Percentiles rank a stretch among this genome's conserved stretches.
These are phyloP conservation scores for Parotia lawesii DNA, from an alignment of 2,113 vertebrate genomes.

Conservation along the genomic window DNA sequence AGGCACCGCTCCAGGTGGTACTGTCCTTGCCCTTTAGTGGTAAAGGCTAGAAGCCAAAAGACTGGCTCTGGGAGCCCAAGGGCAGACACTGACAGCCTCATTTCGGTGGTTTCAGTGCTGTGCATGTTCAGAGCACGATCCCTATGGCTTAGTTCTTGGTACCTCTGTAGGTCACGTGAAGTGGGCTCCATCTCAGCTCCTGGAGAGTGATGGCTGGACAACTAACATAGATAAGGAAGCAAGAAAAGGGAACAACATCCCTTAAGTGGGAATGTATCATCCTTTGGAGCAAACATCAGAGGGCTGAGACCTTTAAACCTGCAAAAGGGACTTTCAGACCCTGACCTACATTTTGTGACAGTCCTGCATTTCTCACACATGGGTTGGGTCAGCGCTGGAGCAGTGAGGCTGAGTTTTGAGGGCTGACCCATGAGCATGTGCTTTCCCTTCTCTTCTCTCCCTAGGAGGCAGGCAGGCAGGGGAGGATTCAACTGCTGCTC, in stretches of 20 bases:
- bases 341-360: background rate
- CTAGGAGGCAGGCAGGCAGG: background rate
- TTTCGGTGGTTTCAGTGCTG: background rate
- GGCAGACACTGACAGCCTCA: background rate
- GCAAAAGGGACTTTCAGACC: background rate
- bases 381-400: background rate
- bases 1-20: background rate
- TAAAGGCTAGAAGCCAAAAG: background rate
- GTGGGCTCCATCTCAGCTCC: background rate
- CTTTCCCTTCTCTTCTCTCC: background rate
- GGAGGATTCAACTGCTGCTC: background rate
- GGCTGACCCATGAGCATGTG: background rate
- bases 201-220: background rate
- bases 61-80: background rate
- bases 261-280: background rate
- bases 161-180: background rate
- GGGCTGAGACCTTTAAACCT: background rate
- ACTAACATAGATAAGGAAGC: background rate
- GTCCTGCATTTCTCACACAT: background rate
- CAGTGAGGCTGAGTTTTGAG: background rate
- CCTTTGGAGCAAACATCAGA: background rate
- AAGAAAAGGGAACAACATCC: background rate
- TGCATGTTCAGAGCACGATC: background rate
- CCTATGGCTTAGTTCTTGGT: background rate
- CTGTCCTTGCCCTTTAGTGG: background rate